Base-by-base conservation (phyloP, 2,888 invertebrate genomes). In the Cactoblastis cactorum region DNA sequence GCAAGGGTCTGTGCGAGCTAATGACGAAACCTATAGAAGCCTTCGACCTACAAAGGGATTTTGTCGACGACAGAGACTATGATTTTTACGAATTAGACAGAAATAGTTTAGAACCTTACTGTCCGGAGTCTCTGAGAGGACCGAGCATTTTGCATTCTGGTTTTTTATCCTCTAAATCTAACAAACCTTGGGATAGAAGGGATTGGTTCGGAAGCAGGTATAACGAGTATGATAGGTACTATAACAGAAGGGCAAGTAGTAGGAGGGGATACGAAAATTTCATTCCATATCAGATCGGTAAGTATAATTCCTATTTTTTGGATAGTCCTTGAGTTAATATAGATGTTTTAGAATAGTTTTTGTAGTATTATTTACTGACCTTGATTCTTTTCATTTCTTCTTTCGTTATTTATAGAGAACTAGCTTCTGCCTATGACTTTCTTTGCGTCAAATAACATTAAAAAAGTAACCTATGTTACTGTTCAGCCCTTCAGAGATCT, bases 11-110 rank as follows among this genome's bases (percentile, higher is more conserved):
- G 18, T 96, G 96, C 69, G 95, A 96, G 77, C 81, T 96, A 50
- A 92, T 95, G 60, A 93, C 95, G 9, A 89, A 93, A 45, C 94
- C 95, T 0, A 90, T 94, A 43, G 89, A 92, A 57, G 91, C 92
- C 24, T 92, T 95, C 74, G 93, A 95, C 69, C 69, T 94, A 0
- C 74, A 83, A 9, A 81, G 91, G 54, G 90, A 90, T 65, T 91
- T 94, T 57, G 88, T 91, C 0, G 92, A 93, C 6, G 94, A 94
- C 65, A 90, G 91, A 22, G 93, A 94, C 60, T 96, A 94, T 65
- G 96, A 96, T 68, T 95, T 94, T 70, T 96, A 94, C 69, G 95
- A 95, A 63, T 85, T 93, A 28, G 95, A 95, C 81, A 87, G 94
- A 18, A 94, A 94, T 67, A 94, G 94, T 52, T 57, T 89, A 58